A percentile compares a stretch with the other conserved stretches of the same genome.
These are phyloP conservation scores for Acronicta psi DNA, from an alignment of 2,888 invertebrate genomes.

Conservation along the genomic window DNA sequence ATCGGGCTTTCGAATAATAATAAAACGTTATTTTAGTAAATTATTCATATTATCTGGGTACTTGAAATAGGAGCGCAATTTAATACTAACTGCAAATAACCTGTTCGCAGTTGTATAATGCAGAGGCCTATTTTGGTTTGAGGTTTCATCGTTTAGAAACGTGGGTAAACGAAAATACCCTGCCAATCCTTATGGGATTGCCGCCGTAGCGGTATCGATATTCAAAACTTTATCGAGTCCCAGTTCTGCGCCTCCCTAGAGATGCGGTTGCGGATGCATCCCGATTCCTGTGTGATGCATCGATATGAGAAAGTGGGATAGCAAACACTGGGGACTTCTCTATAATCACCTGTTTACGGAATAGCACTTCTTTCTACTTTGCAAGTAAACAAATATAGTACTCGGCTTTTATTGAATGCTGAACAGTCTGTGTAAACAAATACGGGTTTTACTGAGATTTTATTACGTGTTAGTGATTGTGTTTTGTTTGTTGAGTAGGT, in stretches of 20 bases:
- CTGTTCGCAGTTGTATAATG: constrained; percentile 19
- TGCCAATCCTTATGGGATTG: constrained; percentile 26
- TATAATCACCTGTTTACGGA: constrained; percentile 77
- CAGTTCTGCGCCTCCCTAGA: constrained; percentile 46
- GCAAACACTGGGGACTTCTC: constrained; percentile 68
- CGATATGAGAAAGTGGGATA: constrained; percentile 77
- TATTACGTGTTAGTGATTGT: constrained; percentile 45
- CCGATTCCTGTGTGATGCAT: constrained; percentile 72
- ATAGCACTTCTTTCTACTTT: constrained; percentile 55
- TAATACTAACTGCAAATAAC: constrained; percentile 11
- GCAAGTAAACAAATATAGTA: constrained; percentile 50
- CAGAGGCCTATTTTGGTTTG: constrained; percentile 22
- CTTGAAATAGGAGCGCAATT: constrained; percentile 22
- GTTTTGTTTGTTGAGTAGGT: constrained; percentile 46
- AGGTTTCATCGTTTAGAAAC: constrained; percentile 27
- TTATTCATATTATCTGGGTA: no score
- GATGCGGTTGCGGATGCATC: constrained; percentile 76
- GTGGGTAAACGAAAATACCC: constrained; percentile 40
- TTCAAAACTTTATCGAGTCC: constrained; percentile 51
- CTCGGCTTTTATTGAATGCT: constrained; percentile 50
- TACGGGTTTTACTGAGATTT: constrained; percentile 42
- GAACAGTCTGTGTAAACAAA: constrained; percentile 46
- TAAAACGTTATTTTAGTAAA: no score
- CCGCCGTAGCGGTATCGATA: constrained; percentile 42
- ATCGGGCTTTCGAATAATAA: no score